Percentiles rank a stretch among this genome's conserved stretches.
Conservation (phyloP, 1,140 invertebrate genomes). For the Teleogryllus occipitalis region DNA sequence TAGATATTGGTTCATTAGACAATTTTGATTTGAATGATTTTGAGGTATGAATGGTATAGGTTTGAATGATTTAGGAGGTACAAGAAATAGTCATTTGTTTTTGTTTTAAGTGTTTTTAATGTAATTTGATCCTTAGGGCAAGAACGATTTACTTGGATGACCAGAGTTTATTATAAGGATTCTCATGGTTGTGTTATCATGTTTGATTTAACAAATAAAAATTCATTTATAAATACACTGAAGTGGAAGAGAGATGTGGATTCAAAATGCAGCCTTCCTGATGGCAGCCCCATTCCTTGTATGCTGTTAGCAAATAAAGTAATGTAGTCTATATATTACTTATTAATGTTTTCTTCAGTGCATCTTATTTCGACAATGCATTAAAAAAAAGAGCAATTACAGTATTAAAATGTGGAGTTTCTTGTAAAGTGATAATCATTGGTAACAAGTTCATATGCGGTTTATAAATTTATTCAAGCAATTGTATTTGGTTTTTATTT, state of each 20-base stretch:
- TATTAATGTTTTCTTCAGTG: too few relatives aligned
- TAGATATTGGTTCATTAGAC: too few relatives aligned
- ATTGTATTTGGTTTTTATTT: background rate
- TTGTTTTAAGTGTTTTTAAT: background rate
- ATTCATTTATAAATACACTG: conserved; percentile 46
- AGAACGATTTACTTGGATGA: conserved; percentile 55
- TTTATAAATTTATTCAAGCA: too few relatives aligned
- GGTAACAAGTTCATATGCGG: too few relatives aligned
- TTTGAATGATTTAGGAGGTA: too few relatives aligned
- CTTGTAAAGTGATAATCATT: too few relatives aligned
- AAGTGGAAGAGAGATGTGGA: conserved; percentile 56
- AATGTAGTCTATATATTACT: conserved; percentile 19
- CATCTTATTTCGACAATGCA: too few relatives aligned
- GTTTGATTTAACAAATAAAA: conserved; percentile 50
- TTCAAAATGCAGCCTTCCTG: conserved; percentile 44
- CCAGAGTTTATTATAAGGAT: conserved; percentile 54
- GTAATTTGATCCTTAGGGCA: conserved; percentile 37
- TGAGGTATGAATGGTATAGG: too few relatives aligned
- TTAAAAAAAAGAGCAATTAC: too few relatives aligned
- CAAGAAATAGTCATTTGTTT: too few relatives aligned
- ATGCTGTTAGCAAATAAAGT: conserved; percentile 54
- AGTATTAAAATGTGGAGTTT: too few relatives aligned
- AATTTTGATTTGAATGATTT: too few relatives aligned
- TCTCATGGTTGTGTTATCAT: conserved; percentile 53
- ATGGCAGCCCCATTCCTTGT: conserved; percentile 47